phyloP scores from a whole-genome alignment of 2,888 invertebrate species.

The Augiades crinisus region DNA sequence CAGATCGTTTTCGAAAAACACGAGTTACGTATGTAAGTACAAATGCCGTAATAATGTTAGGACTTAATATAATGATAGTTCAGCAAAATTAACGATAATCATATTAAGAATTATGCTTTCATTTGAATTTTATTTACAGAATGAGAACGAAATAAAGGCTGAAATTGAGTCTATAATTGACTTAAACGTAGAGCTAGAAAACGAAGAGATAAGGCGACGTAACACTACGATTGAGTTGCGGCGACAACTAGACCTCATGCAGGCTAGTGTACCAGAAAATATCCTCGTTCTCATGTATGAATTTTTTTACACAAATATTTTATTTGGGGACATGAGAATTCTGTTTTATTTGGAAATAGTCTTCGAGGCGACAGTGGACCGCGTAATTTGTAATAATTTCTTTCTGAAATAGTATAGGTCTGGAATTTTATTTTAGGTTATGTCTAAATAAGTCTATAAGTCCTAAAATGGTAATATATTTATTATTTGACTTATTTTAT shows the following conservation, averaged over 20 bases:
- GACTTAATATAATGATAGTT: not conserved
- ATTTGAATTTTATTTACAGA: conserved; percentile 7
- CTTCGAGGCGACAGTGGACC: too few relatives aligned
- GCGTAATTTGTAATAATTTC: too few relatives aligned
- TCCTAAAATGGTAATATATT: not conserved
- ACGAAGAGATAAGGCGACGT: conserved; percentile 1
- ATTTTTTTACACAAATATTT: not conserved
- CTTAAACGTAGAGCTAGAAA: not conserved
- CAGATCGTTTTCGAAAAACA: conserved; percentile 52
- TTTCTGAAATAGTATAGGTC: too few relatives aligned
- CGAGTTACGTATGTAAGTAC: conserved; percentile 54
- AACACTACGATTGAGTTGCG: not conserved
- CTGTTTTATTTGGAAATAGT: too few relatives aligned
- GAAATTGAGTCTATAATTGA: conserved; percentile 11
- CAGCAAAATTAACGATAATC: too few relatives aligned
- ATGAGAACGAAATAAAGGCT: conserved; percentile 1
- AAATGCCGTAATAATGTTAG: too few relatives aligned
- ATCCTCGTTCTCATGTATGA: conserved; percentile 7
- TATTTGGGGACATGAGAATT: too few relatives aligned
- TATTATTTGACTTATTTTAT: too few relatives aligned
- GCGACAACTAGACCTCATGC: conserved; percentile 1
- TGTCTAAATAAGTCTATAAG: not conserved
- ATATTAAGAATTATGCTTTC: too few relatives aligned
- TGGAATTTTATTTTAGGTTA: too few relatives aligned
- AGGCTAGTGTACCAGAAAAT: conserved; percentile 7